phyloP scores from a whole-genome alignment of 2,113 vertebrate genomes.

The Cisticola juncidis region DNA sequence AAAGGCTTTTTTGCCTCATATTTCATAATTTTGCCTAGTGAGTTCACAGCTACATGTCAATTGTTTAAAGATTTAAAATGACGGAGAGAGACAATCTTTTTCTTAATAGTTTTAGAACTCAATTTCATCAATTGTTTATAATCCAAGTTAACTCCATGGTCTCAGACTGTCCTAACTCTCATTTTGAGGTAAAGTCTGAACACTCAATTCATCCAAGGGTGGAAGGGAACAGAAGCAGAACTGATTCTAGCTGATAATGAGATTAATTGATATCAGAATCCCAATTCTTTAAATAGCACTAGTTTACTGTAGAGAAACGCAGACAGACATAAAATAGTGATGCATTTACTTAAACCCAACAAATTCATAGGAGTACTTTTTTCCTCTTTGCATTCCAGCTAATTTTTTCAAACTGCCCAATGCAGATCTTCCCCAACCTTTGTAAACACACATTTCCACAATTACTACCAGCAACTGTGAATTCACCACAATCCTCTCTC shows the following conservation, averaged over 20 bases:
- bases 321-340: background rate
- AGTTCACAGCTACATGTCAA: background rate
- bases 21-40: background rate
- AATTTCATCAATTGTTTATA: background rate
- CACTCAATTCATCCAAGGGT: background rate
- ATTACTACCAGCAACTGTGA: background rate
- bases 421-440: background rate
- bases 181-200: background rate
- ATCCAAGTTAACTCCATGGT: background rate
- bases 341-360: background rate
- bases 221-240: background rate
- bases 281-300: background rate
- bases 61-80: background rate
- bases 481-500: background rate
- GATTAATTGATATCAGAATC: background rate
- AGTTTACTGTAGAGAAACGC: background rate
- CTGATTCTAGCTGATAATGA: background rate
- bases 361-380: background rate
- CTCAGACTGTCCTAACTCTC: background rate
- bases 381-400: background rate
- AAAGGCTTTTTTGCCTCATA: background rate
- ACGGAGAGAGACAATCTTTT: background rate
- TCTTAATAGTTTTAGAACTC: background rate
- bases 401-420: background rate
- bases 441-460: background rate